Conservation (phyloP, 2,797 vertebrate species). For the Coluber constrictor region DNA sequence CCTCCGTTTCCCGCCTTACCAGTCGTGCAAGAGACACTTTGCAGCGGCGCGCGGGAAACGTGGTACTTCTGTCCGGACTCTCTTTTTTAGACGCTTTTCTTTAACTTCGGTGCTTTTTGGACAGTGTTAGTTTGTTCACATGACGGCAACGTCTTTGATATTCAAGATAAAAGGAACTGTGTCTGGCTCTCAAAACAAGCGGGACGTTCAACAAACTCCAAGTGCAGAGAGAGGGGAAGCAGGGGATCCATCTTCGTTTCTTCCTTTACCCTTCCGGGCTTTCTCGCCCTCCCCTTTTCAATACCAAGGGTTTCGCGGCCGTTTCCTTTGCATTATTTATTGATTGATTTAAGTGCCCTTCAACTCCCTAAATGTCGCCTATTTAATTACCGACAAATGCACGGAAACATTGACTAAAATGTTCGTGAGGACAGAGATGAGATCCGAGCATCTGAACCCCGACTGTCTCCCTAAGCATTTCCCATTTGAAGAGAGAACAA, state of each 20-base stretch:
- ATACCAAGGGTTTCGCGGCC: neutral
- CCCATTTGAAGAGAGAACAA: neutral
- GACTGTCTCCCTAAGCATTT: constrained; percentile 40
- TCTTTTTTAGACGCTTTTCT: constrained; percentile 77
- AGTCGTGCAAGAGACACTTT: constrained; percentile 71
- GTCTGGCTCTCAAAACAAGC: constrained; percentile 67
- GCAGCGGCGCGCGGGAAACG: constrained; percentile 72
- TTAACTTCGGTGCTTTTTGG: constrained; percentile 85
- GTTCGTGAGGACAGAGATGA: constrained; percentile 59
- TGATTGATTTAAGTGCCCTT: constrained; percentile 57
- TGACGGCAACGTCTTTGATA: constrained; percentile 93
- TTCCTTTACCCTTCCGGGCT: constrained; percentile 17
- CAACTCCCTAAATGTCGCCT: constrained; percentile 62
- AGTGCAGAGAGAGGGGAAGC: constrained; percentile 68
- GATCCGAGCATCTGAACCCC: constrained; percentile 66
- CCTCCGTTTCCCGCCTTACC: neutral
- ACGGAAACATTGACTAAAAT: constrained; percentile 46
- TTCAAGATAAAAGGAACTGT: constrained; percentile 92
- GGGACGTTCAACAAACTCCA: constrained; percentile 79
- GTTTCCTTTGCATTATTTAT: constrained; percentile 61
- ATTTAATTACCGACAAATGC: constrained; percentile 69
- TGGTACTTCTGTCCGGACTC: constrained; percentile 80
- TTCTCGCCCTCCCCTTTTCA: neutral
- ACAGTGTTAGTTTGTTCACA: constrained; percentile 97
- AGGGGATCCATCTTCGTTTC: constrained; percentile 63